Evolutionary conservation across 2,797 vertebrate species (phyloP).

Genomic region (Moxostoma hubbsi): DNA sequence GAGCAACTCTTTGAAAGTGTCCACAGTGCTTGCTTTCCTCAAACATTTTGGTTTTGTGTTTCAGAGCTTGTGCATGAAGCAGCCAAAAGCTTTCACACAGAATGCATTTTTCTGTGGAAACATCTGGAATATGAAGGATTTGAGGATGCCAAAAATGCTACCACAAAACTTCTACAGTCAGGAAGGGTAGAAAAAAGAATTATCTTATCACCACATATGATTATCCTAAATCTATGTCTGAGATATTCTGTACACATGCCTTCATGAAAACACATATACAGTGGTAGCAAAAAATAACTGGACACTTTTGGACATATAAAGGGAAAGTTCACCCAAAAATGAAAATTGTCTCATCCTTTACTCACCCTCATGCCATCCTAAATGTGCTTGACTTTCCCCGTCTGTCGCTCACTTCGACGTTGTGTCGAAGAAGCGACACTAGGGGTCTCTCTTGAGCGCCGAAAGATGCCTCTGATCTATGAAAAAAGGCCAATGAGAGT

Average conservation of each 20-base stretch:
- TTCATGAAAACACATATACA: not conserved
- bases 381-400: too few species aligned
- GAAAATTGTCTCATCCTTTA: too few species aligned
- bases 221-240: slow-evolving; percentile 10
- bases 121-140: slow-evolving; percentile 44
- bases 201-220: slow-evolving; percentile 25
- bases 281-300: too few species aligned
- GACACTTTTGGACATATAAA: too few species aligned
- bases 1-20: slow-evolving; percentile 33
- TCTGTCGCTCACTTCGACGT: too few species aligned
- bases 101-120: slow-evolving; percentile 43
- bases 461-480: too few species aligned
- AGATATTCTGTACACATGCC: slow-evolving; percentile 15
- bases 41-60: slow-evolving; percentile 35
- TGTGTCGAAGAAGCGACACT: too few species aligned
- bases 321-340: too few species aligned
- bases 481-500: too few species aligned
- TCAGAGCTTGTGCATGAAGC: not conserved
- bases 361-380: too few species aligned
- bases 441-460: too few species aligned
- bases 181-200: slow-evolving; percentile 47
- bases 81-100: slow-evolving; percentile 35
- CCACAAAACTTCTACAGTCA: slow-evolving; percentile 49
- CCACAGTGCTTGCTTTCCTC: slow-evolving; percentile 19
- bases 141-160: slow-evolving; percentile 40